Base-by-base conservation (phyloP, 2,797 vertebrate species). In the Simalia tracyae region DNA sequence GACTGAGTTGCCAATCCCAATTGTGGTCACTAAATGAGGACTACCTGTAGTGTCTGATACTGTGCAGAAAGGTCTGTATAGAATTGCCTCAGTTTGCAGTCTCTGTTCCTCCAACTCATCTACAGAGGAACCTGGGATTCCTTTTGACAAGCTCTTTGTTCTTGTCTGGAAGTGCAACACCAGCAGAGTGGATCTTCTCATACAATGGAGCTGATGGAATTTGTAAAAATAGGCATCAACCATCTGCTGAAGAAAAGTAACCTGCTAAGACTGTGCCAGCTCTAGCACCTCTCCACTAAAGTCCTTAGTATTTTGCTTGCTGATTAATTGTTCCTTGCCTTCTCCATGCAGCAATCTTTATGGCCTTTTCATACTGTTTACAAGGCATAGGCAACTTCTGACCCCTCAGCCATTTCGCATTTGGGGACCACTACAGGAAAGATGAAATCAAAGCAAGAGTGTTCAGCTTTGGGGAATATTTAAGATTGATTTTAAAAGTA, bases 161-260 rank as follows among this genome's bases (percentile, higher is more conserved):
- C 50, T 24, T 86, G 46, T 24, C 61, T 86, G 50, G 50, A 66
- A 2, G n/a, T 26, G 56, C 60, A 86, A 85, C 50, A 88, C 42
- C 61, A 64, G 15, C 26, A 88, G 86, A 88, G 42, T 85, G n/a
- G n/a, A n/a, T 86, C 54, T 66, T 76, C 72, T 76, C 72, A 76
- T 42, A 36, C 36, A 76, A 42, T 31, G 22, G 36, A 22, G 86
- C 57, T 36, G 68, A 63, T 19, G 8, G 42, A 63, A 46, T 63
- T 59, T 87, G 50, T n/a, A 88, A 86, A 86, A 86, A 57, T 66
- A 91, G 84, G 9, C n/a, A 91, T 87, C 72, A 87, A 54, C 56
- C 66, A 61, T 91, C 86, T 91, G 66, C 86, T 88, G 28, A 61
- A 46, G 60, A 89, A 90, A 88, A 61, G 60, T 50, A 63, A 61